Evolutionary conservation across 1,140 invertebrate species (phyloP).

Genomic region (Ceratitis capitata): DNA sequence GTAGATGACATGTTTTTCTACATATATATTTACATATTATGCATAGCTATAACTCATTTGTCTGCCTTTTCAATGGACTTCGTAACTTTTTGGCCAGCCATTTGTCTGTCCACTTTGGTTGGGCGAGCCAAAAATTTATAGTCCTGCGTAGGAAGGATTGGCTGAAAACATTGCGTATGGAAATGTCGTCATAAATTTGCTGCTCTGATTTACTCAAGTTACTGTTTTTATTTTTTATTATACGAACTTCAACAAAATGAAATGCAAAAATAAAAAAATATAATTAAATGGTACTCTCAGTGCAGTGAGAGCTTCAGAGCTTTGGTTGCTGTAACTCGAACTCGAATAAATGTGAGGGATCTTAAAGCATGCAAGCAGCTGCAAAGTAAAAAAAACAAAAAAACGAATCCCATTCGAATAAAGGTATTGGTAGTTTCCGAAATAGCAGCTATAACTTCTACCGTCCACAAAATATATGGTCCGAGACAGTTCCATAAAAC

Average conservation of each 20-base stretch:
- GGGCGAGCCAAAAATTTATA: neutral
- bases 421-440: too few species aligned
- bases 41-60: too few species aligned
- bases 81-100: neutral
- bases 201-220: neutral
- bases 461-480: too few species aligned
- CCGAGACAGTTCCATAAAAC: too few species aligned
- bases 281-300: neutral
- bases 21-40: too few species aligned
- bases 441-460: too few species aligned
- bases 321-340: too few species aligned
- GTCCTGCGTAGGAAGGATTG: neutral
- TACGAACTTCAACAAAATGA: neutral
- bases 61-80: neutral
- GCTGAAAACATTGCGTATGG: neutral
- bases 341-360: too few species aligned
- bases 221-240: neutral
- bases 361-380: too few species aligned
- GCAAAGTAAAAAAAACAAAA: too few species aligned
- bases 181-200: slow-evolving; percentile 21
- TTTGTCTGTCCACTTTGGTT: neutral
- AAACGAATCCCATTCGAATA: too few species aligned
- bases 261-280: neutral
- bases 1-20: neutral
- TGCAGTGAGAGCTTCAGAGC: too few species aligned